Evolutionary conservation across 2,113 vertebrate genomes (phyloP), one percentile per base, ranked within the genome.

Genomic region (Perca schrenkii): DNA sequence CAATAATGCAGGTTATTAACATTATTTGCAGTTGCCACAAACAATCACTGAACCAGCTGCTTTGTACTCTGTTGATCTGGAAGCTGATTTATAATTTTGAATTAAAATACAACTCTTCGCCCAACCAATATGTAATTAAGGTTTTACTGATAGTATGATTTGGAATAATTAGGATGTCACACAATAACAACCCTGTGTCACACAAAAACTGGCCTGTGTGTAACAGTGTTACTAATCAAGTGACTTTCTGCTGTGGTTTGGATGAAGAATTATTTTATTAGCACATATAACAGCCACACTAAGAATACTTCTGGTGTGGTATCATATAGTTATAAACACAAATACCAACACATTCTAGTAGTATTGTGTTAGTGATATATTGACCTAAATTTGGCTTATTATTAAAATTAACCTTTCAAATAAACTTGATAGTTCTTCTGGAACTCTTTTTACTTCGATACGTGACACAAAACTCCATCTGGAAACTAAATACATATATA

Each of bases 381-480:
- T 47, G 43, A 34, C 40, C 40, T 43, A 43, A 43, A 43, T 10
- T 11, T 43, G 40, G 40, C 40, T 43, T 43, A 43, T 43, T 11
- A 28, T 43, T 10, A 52, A 52, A 67, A 25, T 73, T 13, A 13
- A 61, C 22, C 22, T 61, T 62, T 68, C 3, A 61, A 34, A 34
- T 61, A 54, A 62, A 77, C 40, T 16, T 34, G 2, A 25, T 19
- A 36, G 28, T 47, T 63, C 12, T 22, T 22, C 52, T 64, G 10
- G 22, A 79, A 72, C n/a, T 31, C 0, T 22, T 66, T 22, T 43
- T 1, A 52, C 14, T 34, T 7, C 28, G 58, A 75, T 80, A 57
- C 65, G n/a, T 75, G 58, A 71, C 50, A 58, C 21, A 52, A 66
- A 67, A 54, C 47, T 3, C 22, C 40, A 64, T 75, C 22, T 85